phyloP scores from a whole-genome alignment of 2,113 vertebrate genomes.

The Phalacrocorax brasilianus region DNA sequence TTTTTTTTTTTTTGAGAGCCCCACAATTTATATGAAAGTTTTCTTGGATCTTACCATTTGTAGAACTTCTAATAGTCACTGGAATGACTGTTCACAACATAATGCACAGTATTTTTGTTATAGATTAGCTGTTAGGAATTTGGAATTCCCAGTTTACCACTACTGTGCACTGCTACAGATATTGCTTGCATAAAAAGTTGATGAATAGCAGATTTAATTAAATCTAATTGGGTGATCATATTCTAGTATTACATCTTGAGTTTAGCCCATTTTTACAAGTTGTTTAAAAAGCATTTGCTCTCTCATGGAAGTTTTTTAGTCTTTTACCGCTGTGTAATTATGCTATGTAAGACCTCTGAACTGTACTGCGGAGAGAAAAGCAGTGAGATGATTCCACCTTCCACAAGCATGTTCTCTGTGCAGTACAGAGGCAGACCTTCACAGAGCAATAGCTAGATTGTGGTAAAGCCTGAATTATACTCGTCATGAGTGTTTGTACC shows the following conservation, averaged over 20 bases:
- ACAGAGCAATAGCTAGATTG: neutral
- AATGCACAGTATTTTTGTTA: neutral
- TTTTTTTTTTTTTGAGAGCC: no score
- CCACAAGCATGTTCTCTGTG: neutral
- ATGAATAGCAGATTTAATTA: neutral
- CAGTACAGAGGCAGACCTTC: neutral
- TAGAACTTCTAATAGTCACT: neutral
- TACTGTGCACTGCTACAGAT: neutral
- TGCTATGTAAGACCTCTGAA: neutral
- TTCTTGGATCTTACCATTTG: neutral
- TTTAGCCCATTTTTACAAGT: neutral
- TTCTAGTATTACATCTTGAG: neutral
- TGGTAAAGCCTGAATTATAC: neutral
- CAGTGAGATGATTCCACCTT: neutral
- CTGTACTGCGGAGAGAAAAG: neutral
- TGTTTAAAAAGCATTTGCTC: neutral
- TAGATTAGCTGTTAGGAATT: neutral
- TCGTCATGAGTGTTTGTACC: neutral
- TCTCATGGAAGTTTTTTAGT: neutral
- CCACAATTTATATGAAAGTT: neutral
- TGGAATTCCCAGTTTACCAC: neutral
- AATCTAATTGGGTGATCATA: neutral
- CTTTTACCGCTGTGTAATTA: neutral
- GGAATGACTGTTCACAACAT: neutral
- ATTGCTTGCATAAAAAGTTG: neutral